Evolutionary conservation across 2,888 invertebrate genomes (phyloP), one percentile per base, ranked within the genome.

Genomic region (Ophonus ardosiacus): DNA sequence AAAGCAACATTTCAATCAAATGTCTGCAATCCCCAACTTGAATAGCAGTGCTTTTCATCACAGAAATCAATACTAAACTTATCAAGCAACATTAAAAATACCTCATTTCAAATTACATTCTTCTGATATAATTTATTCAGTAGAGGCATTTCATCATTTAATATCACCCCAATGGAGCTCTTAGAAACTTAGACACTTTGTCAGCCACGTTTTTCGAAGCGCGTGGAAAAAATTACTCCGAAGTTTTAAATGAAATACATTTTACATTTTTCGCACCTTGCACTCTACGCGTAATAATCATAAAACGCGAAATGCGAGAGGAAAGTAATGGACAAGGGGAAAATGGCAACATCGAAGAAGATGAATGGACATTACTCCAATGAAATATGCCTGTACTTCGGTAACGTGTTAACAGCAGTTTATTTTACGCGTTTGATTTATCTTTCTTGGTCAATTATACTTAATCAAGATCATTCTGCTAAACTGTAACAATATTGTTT

Each of bases 161-260:
- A 78, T 57, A 78, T 31, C 31, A 57, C 56, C 74, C 56, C 74
- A 57, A 15, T 24, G 8, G 5, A 13, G 24, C 78, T 78, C 57
- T 78, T 56, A 81, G 43, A 81, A 81, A 63, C 63, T 80, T 40
- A n/a, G 15, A 63, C 80, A 81, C 31, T 68, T 81, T 51, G 43
- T 68, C 63, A 81, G 65, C 68, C 68, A 65, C 81, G 68, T 68
- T 68, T 81, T n/a, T 6, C n/a, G 65, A 0, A 4, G 51, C 65
- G 43, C 43, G 24, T 56, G 56, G 40, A 81, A 81, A 68, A 81
- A 81, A 81, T 68, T 81, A 81, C 68, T 15, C 24, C 24, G 68
- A 81, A 81, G 65, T 81, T 81, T 81, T 65, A 81, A 81, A 81
- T 74, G 82, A 82, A 82, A 74, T 59, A 74, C 59, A 82, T 82